Evolutionary conservation across 2,888 invertebrate species (phyloP), one percentile per base, ranked within the genome.

Genomic region (Kryphioiulus occultus): DNA sequence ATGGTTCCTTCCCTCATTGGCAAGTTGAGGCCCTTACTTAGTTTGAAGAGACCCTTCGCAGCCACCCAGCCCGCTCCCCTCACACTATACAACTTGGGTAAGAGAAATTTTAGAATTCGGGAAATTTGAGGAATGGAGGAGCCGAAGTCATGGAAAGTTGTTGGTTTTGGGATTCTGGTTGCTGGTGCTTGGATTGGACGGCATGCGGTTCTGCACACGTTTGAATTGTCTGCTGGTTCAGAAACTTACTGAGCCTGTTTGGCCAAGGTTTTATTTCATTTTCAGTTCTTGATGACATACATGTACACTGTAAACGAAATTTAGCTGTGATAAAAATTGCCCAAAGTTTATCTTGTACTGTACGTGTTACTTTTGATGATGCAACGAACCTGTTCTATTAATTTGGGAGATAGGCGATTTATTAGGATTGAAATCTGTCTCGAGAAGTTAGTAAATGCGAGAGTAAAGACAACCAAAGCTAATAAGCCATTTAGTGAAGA

Each of bases 21-120:
- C 68, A 68, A 68, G 22, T 68, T 68, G 68, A 68, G 68, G 22
- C 68, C 68, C 68, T 68, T 68, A 68, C 68, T 68, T 68, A 68
- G 68, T 68, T 68, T 68, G 26, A 68, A 10, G 26, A 68, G 68
- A 68, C 68, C 68, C 68, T 68, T 68, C 68, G 68, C 68, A 22
- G 68, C 68, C 68, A 68, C 68, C 68, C 68, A 68, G 68, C 68
- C 68, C 68, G 68, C 68, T 68, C 68, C 68, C 68, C 68, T 68
- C 68, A 68, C 68, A 12, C 12, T 68, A 26, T 68, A 68, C 68
- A 68, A 68, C 68, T 9, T 68, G 68, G 68, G 68, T 68, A 68
- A 68, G 68, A 68, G 19, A 68, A 26, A 7, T 59, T 59, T 7
- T n/a, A 22, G 22, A 59, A 22, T 59, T 59, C 59, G 59, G 59